phyloP scores from a whole-genome alignment of 2,113 vertebrate species.

The Circaetus gallicus region DNA sequence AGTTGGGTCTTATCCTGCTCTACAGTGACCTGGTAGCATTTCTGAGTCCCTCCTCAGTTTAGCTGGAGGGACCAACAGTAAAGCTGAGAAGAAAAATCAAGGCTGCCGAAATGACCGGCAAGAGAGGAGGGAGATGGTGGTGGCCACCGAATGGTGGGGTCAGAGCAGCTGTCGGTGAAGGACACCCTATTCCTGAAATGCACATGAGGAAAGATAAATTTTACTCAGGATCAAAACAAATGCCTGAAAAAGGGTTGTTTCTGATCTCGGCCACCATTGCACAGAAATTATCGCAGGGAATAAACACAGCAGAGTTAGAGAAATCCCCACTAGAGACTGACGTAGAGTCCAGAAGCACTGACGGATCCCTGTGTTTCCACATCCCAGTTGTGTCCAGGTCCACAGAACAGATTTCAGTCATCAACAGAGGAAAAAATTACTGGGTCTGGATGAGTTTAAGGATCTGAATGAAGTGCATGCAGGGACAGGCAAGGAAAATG shows the following conservation, averaged over 20 bases:
- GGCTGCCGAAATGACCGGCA: background rate
- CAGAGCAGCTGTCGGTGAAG: background rate
- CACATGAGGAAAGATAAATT: background rate
- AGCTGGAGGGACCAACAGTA: rapidly evolving
- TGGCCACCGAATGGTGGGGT: background rate
- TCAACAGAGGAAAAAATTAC: background rate
- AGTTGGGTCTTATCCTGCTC: background rate
- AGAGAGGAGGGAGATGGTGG: background rate
- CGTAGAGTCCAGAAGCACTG: rapidly evolving
- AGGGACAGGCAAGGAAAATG: background rate
- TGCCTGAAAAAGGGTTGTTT: background rate
- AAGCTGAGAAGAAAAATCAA: background rate
- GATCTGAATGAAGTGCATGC: background rate
- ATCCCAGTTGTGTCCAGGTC: background rate
- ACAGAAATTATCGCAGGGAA: background rate
- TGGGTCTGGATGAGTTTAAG: background rate
- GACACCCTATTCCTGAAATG: background rate
- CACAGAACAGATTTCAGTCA: background rate
- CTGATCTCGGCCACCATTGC: background rate
- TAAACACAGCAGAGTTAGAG: background rate
- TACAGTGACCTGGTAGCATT: background rate
- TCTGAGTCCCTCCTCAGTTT: background rate
- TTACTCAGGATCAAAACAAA: background rate
- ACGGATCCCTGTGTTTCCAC: background rate
- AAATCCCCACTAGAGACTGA: background rate